Percentiles rank a stretch among this genome's conserved stretches.
Conservation (phyloP, 2,888 invertebrate species). For the Scotopteryx bipunctaria region DNA sequence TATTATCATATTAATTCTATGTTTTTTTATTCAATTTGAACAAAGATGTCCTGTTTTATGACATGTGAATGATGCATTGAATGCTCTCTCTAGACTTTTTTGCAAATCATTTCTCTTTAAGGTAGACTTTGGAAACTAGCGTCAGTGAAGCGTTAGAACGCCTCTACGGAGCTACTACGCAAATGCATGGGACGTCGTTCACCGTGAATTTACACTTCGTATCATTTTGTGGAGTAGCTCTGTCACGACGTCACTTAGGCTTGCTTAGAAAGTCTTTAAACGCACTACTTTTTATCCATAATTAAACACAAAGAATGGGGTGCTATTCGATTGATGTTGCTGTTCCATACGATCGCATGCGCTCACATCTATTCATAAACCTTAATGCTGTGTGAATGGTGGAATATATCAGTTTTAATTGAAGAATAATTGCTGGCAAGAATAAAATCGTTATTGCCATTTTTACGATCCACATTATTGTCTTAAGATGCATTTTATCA, state of each 20-base stretch:
- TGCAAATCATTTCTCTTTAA: too few relatives aligned
- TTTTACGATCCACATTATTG: constrained; percentile 38
- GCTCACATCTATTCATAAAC: constrained; percentile 41
- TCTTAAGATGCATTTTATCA: constrained; percentile 25
- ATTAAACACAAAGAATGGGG: constrained; percentile 43
- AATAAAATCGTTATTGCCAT: constrained; percentile 37
- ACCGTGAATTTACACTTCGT: too few relatives aligned
- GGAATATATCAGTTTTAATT: constrained; percentile 52
- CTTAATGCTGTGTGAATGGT: constrained; percentile 45
- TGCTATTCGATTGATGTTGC: constrained; percentile 45
- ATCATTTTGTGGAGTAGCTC: too few relatives aligned
- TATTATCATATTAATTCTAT: too few relatives aligned
- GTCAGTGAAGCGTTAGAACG: background rate
- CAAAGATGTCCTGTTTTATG: constrained; percentile 18
- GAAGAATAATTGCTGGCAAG: constrained; percentile 47
- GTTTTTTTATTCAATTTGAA: constrained; percentile 7
- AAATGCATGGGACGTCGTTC: too few relatives aligned
- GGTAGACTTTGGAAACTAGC: too few relatives aligned
- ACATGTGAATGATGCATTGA: constrained; percentile 44
- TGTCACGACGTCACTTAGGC: too few relatives aligned
- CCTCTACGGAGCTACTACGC: too few relatives aligned
- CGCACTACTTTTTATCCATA: constrained; percentile 40
- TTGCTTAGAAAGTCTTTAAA: background rate
- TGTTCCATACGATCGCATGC: constrained; percentile 45
- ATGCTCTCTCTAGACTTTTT: background rate